Percentiles rank a stretch among this genome's conserved stretches.
These are phyloP conservation scores for Drosophila bocki DNA, from an alignment of 1,140 invertebrate genomes.

Conservation along the genomic window DNA sequence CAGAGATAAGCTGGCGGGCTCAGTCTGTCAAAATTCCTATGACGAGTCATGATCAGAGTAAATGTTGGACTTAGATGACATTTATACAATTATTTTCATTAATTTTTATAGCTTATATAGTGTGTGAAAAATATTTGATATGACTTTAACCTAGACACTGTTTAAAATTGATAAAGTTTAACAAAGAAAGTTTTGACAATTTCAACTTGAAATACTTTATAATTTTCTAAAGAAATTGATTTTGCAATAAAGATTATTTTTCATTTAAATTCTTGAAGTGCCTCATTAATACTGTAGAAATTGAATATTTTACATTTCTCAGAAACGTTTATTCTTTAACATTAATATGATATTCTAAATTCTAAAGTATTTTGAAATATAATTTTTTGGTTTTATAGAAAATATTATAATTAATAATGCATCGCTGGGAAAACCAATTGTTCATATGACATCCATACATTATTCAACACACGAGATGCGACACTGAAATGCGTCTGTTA, in stretches of 20 bases:
- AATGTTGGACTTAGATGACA: background rate
- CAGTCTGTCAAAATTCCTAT: background rate
- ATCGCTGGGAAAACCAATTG: conserved; percentile 29
- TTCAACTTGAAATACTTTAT: background rate
- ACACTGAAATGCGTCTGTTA: conserved; percentile 43
- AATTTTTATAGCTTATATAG: background rate
- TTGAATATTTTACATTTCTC: too few species aligned
- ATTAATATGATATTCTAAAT: background rate
- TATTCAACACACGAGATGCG: conserved; percentile 50
- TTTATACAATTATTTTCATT: background rate
- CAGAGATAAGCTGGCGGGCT: background rate
- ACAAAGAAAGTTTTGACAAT: too few species aligned
- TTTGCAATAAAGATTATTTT: background rate
- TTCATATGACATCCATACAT: conserved; percentile 54
- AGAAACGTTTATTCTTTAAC: background rate
- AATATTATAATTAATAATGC: background rate
- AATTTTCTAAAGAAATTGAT: background rate
- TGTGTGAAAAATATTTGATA: background rate
- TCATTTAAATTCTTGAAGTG: background rate
- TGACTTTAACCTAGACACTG: background rate
- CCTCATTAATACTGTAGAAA: too few species aligned
- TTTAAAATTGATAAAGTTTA: background rate
- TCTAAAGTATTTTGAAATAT: too few species aligned
- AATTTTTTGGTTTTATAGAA: too few species aligned
- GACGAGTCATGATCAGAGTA: conserved; percentile 1